A percentile compares a stretch with the other conserved stretches of the same genome.
These are phyloP conservation scores for Ooceraea biroi DNA, from an alignment of 1,140 invertebrate species.

Conservation along the genomic window DNA sequence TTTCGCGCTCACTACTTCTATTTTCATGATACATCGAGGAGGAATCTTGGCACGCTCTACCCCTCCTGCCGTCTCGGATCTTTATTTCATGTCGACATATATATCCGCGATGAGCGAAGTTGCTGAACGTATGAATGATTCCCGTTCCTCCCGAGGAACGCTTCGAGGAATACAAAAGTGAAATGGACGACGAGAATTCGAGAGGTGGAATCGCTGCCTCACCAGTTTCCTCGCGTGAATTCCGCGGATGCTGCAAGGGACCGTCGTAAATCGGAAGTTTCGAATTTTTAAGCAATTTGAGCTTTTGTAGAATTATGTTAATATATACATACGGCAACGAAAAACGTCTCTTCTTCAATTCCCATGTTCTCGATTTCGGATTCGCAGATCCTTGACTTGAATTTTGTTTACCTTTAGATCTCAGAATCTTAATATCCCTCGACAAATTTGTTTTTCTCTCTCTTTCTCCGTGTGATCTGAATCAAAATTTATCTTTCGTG, in stretches of 20 bases:
- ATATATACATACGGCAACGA: background rate
- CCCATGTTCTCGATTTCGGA: background rate
- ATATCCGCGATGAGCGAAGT: constrained; percentile 49
- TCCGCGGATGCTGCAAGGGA: background rate
- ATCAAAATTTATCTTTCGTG: constrained; percentile 11
- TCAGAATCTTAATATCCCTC: background rate
- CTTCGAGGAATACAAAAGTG: constrained; percentile 48
- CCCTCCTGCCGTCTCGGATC: constrained; percentile 26
- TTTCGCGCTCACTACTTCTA: constrained; percentile 26
- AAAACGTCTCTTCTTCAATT: too few relatives aligned
- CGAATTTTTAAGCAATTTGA: background rate
- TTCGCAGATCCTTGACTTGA: background rate
- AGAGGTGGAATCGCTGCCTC: constrained; percentile 22
- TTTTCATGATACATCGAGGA: constrained; percentile 19
- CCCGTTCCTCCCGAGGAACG: constrained; percentile 1
- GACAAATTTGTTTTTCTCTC: constrained; percentile 22
- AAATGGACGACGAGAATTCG: constrained; percentile 45
- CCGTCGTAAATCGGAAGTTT: background rate
- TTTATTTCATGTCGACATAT: constrained; percentile 59
- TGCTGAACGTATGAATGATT: constrained; percentile 62
- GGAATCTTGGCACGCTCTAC: constrained; percentile 36
- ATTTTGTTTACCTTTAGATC: background rate
- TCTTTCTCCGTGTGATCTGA: background rate
- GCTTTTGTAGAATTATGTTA: background rate
- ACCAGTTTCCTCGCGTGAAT: background rate